Percentiles rank a stretch among this genome's conserved stretches.
These are phyloP conservation scores for Neomicropteryx cornuta DNA, from an alignment of 1,140 invertebrate genomes.

Conservation along the genomic window DNA sequence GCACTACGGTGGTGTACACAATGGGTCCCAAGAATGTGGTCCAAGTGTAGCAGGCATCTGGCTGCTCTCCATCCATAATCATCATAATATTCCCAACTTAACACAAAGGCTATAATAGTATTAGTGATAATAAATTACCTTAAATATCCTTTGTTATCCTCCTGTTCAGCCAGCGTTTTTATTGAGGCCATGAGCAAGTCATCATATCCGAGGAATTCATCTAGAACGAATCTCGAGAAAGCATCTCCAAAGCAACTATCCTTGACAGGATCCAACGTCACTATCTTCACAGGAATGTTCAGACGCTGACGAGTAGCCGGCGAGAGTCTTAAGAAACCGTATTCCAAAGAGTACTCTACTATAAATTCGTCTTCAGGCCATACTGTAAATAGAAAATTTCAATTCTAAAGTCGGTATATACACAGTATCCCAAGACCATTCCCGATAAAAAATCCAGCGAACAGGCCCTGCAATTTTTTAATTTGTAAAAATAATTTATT, in stretches of 20 bases:
- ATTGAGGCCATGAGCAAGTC: conserved; percentile 95
- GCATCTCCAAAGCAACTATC: conserved; percentile 90
- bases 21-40: too few relatives aligned
- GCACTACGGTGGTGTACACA: too few relatives aligned
- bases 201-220: conserved; percentile 92
- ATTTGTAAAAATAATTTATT: not conserved
- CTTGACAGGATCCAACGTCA: conserved; percentile 78
- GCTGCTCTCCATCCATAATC: too few relatives aligned
- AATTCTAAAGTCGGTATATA: too few relatives aligned
- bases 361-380: conserved; percentile 90
- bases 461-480: not conserved
- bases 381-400: conserved; percentile 35
- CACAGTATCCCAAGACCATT: too few relatives aligned
- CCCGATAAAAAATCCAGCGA: too few relatives aligned
- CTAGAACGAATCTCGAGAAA: conserved; percentile 81
- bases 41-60: too few relatives aligned
- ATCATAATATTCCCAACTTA: too few relatives aligned
- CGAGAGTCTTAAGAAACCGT: conserved; percentile 88
- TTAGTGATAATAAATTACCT: too few relatives aligned
- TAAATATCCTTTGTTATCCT: conserved; percentile 92
- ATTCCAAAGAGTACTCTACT: conserved; percentile 94
- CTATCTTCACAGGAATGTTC: conserved; percentile 87
- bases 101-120: too few relatives aligned
- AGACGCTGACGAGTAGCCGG: conserved; percentile 70
- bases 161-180: conserved; percentile 87